Evolutionary conservation across 2,888 invertebrate genomes (phyloP).

Genomic region (Troides aeacus): DNA sequence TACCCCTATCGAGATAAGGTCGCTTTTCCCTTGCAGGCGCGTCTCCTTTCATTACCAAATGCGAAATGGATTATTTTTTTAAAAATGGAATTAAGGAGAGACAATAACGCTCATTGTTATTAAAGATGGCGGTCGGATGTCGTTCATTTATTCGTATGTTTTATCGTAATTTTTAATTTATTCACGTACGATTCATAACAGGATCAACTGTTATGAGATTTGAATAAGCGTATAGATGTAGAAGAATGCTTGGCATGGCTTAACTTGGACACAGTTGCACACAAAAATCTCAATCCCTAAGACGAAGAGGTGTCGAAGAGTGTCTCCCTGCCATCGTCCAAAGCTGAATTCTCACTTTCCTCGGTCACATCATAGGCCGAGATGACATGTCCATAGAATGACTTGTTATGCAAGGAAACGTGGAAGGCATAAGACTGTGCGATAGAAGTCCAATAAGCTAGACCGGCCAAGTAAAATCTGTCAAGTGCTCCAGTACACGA

Average conservation of each 20-base stretch:
- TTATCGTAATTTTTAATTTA: constrained; percentile 70
- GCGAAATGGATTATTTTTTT: constrained; percentile 79
- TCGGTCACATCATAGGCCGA: no score
- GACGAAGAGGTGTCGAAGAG: no score
- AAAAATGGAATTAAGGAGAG: constrained; percentile 80
- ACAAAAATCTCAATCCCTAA: no score
- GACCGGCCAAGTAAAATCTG: no score
- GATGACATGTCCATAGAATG: no score
- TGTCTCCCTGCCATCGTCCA: no score
- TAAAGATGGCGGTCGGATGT: constrained; percentile 73
- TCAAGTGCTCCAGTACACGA: no score
- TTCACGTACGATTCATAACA: constrained; percentile 52
- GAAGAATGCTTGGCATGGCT: not conserved
- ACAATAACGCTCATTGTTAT: constrained; percentile 79
- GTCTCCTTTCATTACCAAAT: constrained; percentile 73
- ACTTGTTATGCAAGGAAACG: no score
- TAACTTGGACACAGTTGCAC: no score
- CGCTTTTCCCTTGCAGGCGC: constrained; percentile 40
- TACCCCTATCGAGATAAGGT: constrained; percentile 42
- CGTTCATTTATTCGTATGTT: constrained; percentile 66
- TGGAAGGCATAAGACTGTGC: no score
- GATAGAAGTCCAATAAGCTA: no score
- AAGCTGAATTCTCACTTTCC: no score
- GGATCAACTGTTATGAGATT: constrained; percentile 20
- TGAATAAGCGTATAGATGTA: not conserved